Base-by-base conservation (phyloP, 2,113 vertebrate genomes). In the Xiphorhynchus elegans region DNA sequence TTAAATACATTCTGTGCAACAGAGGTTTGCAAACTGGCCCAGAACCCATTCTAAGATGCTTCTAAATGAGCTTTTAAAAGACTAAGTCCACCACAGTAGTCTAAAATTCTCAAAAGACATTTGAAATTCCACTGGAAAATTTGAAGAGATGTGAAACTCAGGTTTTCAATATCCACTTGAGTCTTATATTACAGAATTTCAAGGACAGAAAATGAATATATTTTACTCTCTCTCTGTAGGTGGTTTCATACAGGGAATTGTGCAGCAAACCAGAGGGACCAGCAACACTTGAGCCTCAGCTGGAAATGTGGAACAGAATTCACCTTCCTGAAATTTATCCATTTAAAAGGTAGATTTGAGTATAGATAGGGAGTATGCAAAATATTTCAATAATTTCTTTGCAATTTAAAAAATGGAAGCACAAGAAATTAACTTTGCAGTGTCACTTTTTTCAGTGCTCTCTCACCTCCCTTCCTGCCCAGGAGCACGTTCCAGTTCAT, bases 41-140 rank as follows among this genome's bases (percentile, higher is more conserved):
- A 44, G 44, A 33, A 50, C 9, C 66, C 18, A 23, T n/a, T 93
- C 28, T 18, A 50, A 60, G 67, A 35, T 35, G 44, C 15, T 64
- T 70, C n/a, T 21, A 49, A 90, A 87, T 0, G 2, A 60, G 49
- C 13, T 76, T 74, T 80, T 70, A 37, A 40, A 60, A 84, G 40
- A 90, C 17, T 25, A 46, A 46, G 13, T 10, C 50, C 73, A 49
- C 29, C 35, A 23, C 40, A 84, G 25, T 14, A 16, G 21, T 17
- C 68, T 76, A 62, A 76, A 60, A 68, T 47, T 74, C 66, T 87
- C 39, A 76, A 49, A 10, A 83, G 20, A 69, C 17, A 39, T 67
- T 87, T 93, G 63, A 95, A 93, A 72, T 60, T 84, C 78, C 74
- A 37, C 16, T 56, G 91, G 83, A 90, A 93, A 90, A 80, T 75